Percentiles rank a stretch among this genome's conserved stretches.
phyloP scores from a whole-genome alignment of 1,140 invertebrate genomes.

The Lepidurus apus region DNA sequence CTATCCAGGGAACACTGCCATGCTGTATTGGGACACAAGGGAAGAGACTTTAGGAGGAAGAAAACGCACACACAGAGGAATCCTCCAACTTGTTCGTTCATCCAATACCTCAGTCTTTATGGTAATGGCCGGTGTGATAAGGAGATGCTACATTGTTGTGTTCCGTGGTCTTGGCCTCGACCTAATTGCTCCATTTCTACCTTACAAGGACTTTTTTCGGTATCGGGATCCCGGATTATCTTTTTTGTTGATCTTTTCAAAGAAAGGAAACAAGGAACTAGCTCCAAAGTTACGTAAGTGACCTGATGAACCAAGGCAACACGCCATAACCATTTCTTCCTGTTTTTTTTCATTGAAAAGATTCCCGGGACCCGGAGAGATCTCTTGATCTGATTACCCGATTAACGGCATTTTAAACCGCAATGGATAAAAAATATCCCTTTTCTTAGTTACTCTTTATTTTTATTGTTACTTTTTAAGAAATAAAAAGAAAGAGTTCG shows the following conservation, averaged over 20 bases:
- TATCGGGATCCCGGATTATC: neutral
- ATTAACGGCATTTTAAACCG: neutral
- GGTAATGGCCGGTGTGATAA: neutral
- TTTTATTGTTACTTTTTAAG: no score
- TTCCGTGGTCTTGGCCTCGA: conserved; percentile 17
- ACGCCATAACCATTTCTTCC: neutral
- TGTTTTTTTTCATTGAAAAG: neutral
- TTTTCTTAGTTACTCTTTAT: neutral
- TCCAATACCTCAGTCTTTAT: neutral
- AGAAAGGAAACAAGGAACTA: neutral
- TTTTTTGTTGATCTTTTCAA: neutral
- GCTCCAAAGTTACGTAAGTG: neutral
- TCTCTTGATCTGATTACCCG: neutral
- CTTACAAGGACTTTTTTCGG: neutral
- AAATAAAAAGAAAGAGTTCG: no score
- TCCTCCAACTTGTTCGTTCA: neutral
- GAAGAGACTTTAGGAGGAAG: neutral
- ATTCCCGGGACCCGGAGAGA: no score
- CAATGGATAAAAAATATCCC: neutral
- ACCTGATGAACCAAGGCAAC: neutral
- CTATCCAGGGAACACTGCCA: neutral
- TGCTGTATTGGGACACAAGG: neutral
- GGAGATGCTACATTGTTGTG: conserved; percentile 1
- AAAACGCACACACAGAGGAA: neutral
- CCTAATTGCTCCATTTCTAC: conserved; percentile 19